phyloP scores from a whole-genome alignment of 2,113 vertebrate genomes.

The Nothoprocta pentlandii region DNA sequence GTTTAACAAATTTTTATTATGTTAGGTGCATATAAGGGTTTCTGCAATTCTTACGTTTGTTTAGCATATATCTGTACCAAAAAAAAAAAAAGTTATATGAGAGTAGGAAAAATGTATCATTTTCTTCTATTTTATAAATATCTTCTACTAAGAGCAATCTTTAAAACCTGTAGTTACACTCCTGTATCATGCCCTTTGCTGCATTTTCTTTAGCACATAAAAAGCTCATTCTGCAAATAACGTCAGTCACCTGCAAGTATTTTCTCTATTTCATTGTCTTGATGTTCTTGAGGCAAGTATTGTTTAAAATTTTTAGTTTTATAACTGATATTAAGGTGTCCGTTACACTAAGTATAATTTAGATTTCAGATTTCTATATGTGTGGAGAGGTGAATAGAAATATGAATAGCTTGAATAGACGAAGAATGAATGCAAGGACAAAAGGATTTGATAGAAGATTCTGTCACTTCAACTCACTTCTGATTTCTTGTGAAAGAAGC shows the following conservation, averaged over 20 bases:
- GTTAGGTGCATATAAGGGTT: not conserved
- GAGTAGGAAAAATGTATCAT: not conserved
- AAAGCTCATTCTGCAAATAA: not conserved
- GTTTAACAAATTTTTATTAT: not conserved
- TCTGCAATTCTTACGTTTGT: not conserved
- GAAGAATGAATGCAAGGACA: not conserved
- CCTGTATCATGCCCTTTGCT: not conserved
- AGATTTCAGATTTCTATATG: not conserved
- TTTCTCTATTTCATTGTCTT: not conserved
- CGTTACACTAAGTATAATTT: not conserved
- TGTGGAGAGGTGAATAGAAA: not conserved
- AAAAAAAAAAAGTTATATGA: not conserved
- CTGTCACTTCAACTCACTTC: not conserved
- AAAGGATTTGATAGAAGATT: not conserved
- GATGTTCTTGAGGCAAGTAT: not conserved
- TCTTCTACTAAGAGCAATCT: not conserved
- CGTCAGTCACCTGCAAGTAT: not conserved
- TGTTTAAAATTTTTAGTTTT: not conserved
- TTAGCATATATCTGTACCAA: not conserved
- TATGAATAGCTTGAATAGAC: not conserved
- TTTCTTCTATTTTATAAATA: not conserved
- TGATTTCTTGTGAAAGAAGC: not conserved
- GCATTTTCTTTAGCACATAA: not conserved
- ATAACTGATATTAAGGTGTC: not conserved
- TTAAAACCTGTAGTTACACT: not conserved